Conservation (phyloP, 2,888 invertebrate species). For the Lomographa bimaculata region DNA sequence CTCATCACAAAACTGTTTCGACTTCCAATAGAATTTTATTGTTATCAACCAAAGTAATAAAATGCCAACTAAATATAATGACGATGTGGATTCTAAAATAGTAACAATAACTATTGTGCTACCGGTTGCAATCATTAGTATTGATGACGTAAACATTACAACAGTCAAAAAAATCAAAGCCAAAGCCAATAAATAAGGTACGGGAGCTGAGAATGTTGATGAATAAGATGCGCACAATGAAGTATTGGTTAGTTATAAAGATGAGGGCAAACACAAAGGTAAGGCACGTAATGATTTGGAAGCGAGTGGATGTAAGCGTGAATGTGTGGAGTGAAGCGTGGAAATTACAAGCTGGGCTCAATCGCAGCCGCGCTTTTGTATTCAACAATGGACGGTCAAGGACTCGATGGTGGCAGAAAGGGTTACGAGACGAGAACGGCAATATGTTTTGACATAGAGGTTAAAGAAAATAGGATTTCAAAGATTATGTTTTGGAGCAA, state of each 20-base stretch:
- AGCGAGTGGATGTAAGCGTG: conserved; percentile 75
- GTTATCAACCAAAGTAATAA: conserved; percentile 62
- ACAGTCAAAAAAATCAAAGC: conserved; percentile 60
- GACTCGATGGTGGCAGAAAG: conserved; percentile 74
- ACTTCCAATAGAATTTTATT: conserved; percentile 60
- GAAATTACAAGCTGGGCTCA: conserved; percentile 77
- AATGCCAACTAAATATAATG: conserved; percentile 79
- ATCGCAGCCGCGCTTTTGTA: conserved; percentile 76
- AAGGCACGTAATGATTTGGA: conserved; percentile 80
- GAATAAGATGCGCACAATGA: conserved; percentile 68
- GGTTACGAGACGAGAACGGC: conserved; percentile 52
- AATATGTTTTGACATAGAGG: conserved; percentile 33
- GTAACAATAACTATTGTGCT: conserved; percentile 78
- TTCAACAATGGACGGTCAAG: conserved; percentile 75
- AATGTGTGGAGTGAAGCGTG: conserved; percentile 76
- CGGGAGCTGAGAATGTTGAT: conserved; percentile 50
- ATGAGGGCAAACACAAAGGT: conserved; percentile 68
- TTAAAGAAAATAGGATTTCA: conserved; percentile 10
- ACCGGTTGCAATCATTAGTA: conserved; percentile 79
- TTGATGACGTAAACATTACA: conserved; percentile 80
- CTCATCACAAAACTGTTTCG: conserved; percentile 39
- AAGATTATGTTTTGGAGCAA: not conserved
- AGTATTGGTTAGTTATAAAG: conserved; percentile 60
- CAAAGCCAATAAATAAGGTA: conserved; percentile 70
- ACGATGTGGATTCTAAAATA: conserved; percentile 72